Evolutionary conservation across 2,113 vertebrate genomes (phyloP), one percentile per base, ranked within the genome.

Genomic region (Saccopteryx bilineata): DNA sequence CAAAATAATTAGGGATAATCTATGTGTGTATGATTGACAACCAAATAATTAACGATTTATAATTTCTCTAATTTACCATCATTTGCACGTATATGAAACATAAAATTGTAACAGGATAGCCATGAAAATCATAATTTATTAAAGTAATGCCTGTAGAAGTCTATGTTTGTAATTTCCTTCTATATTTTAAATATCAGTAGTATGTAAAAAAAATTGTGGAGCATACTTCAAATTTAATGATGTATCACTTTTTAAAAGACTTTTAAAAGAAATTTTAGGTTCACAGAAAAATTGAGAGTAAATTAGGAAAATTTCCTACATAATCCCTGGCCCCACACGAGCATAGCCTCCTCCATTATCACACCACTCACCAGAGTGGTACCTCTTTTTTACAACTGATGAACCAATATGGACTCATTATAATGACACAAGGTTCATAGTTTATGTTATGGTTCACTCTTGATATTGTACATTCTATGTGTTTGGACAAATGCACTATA

Each of bases 131-230:
- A 4, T 58, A 84, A 87, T 68, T 71, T 74, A 91, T 23, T 6
- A 91, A 88, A 76, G 19, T 13, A 95, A 28, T 89, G 66, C 7
- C 50, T 89, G 2, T 8, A 91, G 18, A 95, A 74, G 21, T 21
- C 11, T 86, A 8, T 65, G 23, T 85, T 89, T 87, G 31, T 85
- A 24, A 86, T 85, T 75, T 87, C 11, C 26, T 84, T 94, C 60
- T 89, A 31, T 66, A 83, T 72, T 81, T 95, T 82, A 91, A 95
- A 52, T 84, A 93, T 50, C 33, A 84, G 2, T 58, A 72, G 19
- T 75, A 75, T 54, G 0, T 86, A 66, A 69, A 86, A 90, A 79
- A 94, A 58, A 90, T 86, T 39, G 80, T 58, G 1, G 3, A 66
- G 17, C 28, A 61, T 46, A 69, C 8, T 66, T 83, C 3, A 74